Evolutionary conservation across 2,113 vertebrate species (phyloP).

Genomic region (Rhadina sibilatrix): DNA sequence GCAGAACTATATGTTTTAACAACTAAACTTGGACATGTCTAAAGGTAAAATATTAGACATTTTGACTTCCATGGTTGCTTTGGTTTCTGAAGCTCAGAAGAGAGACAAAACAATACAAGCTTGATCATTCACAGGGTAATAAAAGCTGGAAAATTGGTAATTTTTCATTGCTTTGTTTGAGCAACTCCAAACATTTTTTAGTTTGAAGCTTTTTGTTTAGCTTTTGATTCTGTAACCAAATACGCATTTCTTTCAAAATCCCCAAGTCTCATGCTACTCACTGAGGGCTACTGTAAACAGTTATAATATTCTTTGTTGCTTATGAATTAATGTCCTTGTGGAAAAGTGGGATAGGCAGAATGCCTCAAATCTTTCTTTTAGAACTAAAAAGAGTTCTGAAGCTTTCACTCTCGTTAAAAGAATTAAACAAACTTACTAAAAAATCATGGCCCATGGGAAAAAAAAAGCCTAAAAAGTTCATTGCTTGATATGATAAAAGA

Average conservation of each 20-base stretch:
- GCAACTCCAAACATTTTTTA: constrained; percentile 8
- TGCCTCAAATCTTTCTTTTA: not conserved
- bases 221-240: constrained; percentile 32
- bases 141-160: not conserved
- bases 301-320: constrained; percentile 16
- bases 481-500: not conserved
- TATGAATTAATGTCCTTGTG: not conserved
- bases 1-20: not conserved
- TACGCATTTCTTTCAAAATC: not conserved
- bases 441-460: not conserved
- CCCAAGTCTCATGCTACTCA: not conserved
- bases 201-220: not conserved
- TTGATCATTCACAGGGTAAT: not conserved
- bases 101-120: not conserved
- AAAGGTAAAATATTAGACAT: not conserved
- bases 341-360: not conserved
- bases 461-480: not conserved
- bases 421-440: not conserved
- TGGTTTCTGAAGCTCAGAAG: not conserved
- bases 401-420: not conserved
- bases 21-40: not conserved
- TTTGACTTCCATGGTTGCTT: not conserved
- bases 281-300: constrained; percentile 37
- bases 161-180: not conserved
- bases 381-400: not conserved